Percentiles rank a stretch among this genome's conserved stretches.
These are phyloP conservation scores for Bovichtus variegatus DNA, from an alignment of 2,797 vertebrate species.

Conservation along the genomic window DNA sequence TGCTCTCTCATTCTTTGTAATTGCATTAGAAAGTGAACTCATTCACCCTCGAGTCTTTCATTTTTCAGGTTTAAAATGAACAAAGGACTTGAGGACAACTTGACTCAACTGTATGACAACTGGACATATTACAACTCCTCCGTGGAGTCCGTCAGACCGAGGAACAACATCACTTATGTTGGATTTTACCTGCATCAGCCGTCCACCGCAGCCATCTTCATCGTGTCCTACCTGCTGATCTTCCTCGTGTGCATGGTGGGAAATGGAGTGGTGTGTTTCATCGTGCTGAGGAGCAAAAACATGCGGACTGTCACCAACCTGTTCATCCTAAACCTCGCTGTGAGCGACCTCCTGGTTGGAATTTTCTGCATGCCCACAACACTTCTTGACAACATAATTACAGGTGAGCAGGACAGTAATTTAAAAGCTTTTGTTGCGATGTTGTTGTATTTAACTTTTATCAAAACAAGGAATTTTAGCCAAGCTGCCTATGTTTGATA, in stretches of 20 bases:
- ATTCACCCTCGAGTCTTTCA: background rate
- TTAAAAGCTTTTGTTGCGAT: background rate
- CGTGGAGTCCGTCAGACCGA: conserved; percentile 46
- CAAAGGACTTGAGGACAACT: conserved; percentile 76
- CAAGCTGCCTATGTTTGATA: background rate
- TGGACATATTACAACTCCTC: conserved; percentile 78
- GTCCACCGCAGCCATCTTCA: conserved; percentile 89
- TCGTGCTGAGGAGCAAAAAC: conserved; percentile 88
- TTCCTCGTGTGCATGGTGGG: conserved; percentile 95
- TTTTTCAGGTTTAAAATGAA: conserved; percentile 81
- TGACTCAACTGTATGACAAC: conserved; percentile 70
- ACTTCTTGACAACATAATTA: conserved; percentile 94
- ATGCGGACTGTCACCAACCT: conserved; percentile 94
- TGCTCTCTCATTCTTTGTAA: no score
- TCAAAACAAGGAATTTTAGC: background rate
- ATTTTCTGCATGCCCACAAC: conserved; percentile 97
- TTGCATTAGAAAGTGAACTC: background rate
- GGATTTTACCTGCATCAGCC: conserved; percentile 92
- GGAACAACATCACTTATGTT: conserved; percentile 89
- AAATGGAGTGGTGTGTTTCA: conserved; percentile 91
- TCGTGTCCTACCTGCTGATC: conserved; percentile 92
- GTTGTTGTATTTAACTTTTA: background rate
- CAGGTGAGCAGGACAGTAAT: conserved; percentile 84
- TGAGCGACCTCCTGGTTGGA: conserved; percentile 95
- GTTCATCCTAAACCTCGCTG: conserved; percentile 93